Evolutionary conservation across 2,797 vertebrate species (phyloP).

Genomic region (Telmatherina bonti): DNA sequence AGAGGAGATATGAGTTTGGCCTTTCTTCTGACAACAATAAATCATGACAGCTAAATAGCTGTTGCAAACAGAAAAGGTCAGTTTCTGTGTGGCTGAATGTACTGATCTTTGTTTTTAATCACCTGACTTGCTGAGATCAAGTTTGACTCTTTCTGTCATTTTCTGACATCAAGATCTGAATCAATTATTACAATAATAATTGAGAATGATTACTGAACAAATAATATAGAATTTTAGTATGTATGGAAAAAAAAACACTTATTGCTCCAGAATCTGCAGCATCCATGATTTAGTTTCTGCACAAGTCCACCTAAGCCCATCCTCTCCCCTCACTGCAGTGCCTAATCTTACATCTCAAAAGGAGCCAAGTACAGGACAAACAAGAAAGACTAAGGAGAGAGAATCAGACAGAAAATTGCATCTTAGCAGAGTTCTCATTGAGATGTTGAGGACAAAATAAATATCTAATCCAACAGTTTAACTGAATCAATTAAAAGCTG

Average conservation of each 20-base stretch:
- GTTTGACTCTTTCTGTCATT: conserved; percentile 44
- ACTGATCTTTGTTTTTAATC: conserved; percentile 59
- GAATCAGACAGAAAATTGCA: conserved; percentile 7
- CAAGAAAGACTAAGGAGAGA: conserved; percentile 1
- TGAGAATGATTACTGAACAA: conserved; percentile 29
- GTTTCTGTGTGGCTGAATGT: conserved; percentile 48
- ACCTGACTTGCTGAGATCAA: conserved; percentile 48
- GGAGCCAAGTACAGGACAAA: conserved; percentile 3
- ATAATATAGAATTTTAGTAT: conserved; percentile 49
- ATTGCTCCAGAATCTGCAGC: conserved; percentile 74
- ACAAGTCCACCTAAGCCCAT: conserved; percentile 24
- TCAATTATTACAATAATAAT: conserved; percentile 59
- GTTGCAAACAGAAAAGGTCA: conserved; percentile 64
- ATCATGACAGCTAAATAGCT: conserved; percentile 54
- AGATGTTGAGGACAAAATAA: conserved; percentile 63
- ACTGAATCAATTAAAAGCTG: conserved; percentile 73
- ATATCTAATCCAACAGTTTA: conserved; percentile 63
- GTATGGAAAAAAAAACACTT: conserved; percentile 63
- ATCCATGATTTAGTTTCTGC: conserved; percentile 68
- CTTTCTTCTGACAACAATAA: conserved; percentile 46
- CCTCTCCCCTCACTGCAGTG: conserved; percentile 20
- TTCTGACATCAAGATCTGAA: conserved; percentile 49
- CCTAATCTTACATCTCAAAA: conserved; percentile 35
- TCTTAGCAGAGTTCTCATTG: conserved; percentile 35
- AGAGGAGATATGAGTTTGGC: conserved; percentile 35